Percentiles rank a stretch among this genome's conserved stretches.
These are phyloP conservation scores for Oithona nana DNA, from an alignment of 2,888 invertebrate genomes.

Conservation along the genomic window DNA sequence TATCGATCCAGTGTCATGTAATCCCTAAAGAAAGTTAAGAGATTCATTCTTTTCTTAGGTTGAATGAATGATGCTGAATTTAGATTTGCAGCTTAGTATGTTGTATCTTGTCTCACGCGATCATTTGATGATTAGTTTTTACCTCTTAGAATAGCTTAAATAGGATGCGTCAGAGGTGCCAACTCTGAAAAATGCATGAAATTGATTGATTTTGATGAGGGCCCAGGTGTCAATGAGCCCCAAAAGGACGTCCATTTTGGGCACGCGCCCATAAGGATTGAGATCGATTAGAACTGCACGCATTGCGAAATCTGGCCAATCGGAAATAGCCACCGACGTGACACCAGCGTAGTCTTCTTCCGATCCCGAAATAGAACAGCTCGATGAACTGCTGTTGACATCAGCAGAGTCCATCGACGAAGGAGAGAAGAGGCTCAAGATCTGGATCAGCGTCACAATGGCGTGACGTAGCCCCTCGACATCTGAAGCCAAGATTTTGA, in stretches of 20 bases:
- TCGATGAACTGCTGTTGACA: too few relatives aligned
- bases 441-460: constrained; percentile 1
- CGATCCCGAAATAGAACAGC: not conserved
- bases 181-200: constrained; percentile 8
- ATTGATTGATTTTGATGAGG: constrained; percentile 10
- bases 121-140: not conserved
- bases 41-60: too few relatives aligned
- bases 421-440: not conserved
- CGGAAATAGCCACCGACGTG: not conserved
- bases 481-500: not conserved
- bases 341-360: not conserved
- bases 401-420: not conserved
- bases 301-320: not conserved
- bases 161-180: not conserved
- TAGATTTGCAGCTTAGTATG: too few relatives aligned
- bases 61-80: not conserved
- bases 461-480: not conserved
- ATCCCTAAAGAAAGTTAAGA: not conserved
- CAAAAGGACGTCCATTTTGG: constrained; percentile 11
- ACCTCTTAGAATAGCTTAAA: constrained; percentile 11
- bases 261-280: constrained; percentile 13
- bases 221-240: constrained; percentile 3
- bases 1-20: constrained; percentile 4
- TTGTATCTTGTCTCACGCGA: not conserved
- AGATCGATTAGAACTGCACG: constrained; percentile 12